Percentiles rank a stretch among this genome's conserved stretches.
These are phyloP conservation scores for Falcunculus frontatus DNA, from an alignment of 2,113 vertebrate genomes.

Conservation along the genomic window DNA sequence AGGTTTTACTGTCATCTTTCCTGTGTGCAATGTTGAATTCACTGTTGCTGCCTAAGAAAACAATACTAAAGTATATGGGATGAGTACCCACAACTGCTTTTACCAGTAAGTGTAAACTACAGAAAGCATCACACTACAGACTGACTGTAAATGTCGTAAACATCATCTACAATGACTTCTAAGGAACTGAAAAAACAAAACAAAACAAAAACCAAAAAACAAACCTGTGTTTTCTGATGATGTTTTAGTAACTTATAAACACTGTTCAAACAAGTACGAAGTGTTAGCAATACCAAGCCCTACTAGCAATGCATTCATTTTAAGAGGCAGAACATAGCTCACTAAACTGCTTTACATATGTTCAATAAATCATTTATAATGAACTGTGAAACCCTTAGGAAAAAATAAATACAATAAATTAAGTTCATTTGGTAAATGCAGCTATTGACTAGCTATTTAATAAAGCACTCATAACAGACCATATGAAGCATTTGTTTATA, in stretches of 20 bases:
- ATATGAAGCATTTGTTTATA: not conserved
- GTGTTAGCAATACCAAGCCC: not conserved
- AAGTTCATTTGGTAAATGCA: constrained; percentile 33
- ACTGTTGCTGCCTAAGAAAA: not conserved
- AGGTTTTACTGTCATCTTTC: not conserved
- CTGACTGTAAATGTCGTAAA: not conserved
- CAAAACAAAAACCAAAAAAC: not conserved
- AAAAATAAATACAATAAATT: constrained; percentile 38
- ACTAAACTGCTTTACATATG: not conserved
- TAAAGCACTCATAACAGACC: not conserved
- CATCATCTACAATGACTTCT: not conserved
- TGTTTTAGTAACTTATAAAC: not conserved
- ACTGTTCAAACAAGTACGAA: not conserved
- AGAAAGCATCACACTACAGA: not conserved
- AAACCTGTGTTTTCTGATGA: not conserved
- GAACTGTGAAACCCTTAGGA: constrained; percentile 4
- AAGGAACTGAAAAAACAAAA: not conserved
- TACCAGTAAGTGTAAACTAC: not conserved
- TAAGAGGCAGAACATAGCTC: not conserved
- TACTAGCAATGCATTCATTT: not conserved
- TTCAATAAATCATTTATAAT: constrained; percentile 55
- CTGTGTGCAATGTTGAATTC: not conserved
- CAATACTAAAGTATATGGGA: not conserved
- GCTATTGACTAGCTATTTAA: constrained; percentile 31
- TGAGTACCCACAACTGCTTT: not conserved